Conservation (phyloP, 1,140 invertebrate genomes). For the Calliopsis andreniformis region DNA sequence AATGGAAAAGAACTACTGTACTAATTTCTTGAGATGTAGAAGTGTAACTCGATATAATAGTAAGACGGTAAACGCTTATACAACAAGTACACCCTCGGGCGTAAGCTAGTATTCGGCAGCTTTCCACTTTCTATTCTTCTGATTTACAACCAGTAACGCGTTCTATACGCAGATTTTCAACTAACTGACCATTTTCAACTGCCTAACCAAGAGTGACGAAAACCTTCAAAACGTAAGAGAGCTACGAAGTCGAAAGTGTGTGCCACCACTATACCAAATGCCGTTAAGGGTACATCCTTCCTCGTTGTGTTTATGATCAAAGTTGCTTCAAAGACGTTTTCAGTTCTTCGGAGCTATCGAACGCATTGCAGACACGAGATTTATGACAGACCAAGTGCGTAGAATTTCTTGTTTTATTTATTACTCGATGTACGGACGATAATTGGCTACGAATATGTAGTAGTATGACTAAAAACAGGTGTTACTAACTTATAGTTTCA, state of each 20-base stretch:
- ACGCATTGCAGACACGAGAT: conserved; percentile 31
- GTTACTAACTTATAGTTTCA: too few relatives aligned
- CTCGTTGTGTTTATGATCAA: conserved; percentile 60
- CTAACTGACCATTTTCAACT: conserved; percentile 47
- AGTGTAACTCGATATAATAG: too few relatives aligned
- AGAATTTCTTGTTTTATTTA: conserved; percentile 56
- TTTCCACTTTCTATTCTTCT: conserved; percentile 70
- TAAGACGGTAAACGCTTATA: too few relatives aligned
- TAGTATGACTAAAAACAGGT: too few relatives aligned
- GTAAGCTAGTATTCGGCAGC: conserved; percentile 61
- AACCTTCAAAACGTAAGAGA: conserved; percentile 70
- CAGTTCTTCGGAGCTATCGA: conserved; percentile 21
- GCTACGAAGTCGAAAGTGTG: conserved; percentile 76
- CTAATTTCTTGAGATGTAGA: too few relatives aligned
- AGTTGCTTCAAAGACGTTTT: conserved; percentile 18
- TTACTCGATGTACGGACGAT: conserved; percentile 16
- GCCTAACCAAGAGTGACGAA: conserved; percentile 73
- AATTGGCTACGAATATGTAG: conserved; percentile 39
- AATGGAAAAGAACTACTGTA: too few relatives aligned
- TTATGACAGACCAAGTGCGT: conserved; percentile 57
- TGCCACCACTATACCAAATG: conserved; percentile 48
- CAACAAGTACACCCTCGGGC: conserved; percentile 36
- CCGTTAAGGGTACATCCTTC: conserved; percentile 45
- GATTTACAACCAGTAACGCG: conserved; percentile 76
- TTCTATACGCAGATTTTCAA: conserved; percentile 54